Base-by-base conservation (phyloP, 2,888 invertebrate genomes). In the Dasysyrphus albostriatus region DNA sequence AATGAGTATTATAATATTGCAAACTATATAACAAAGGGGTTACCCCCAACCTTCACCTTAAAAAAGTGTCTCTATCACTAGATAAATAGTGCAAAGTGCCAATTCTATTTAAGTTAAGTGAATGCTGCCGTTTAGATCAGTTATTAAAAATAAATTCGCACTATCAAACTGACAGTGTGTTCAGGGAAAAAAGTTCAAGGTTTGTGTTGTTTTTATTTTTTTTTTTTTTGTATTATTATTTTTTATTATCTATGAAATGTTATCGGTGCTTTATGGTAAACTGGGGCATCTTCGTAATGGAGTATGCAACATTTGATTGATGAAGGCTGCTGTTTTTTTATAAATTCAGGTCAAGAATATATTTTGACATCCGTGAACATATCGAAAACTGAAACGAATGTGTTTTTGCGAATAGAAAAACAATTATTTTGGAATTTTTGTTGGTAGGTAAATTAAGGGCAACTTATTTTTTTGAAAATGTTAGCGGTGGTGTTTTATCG, bases 161-260 rank as follows among this genome's bases (percentile, higher is more conserved):
- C 34, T 54, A 69, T 69, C 54, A 12, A 39, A n/a, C 7, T 69
- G 12, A 29, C 37, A 37, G 34, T 51, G 67, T 67, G 67, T 69
- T 67, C 37, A 19, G 10, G 51, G 29, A 19, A 69, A 69, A 54
- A 69, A 69, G 54, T 69, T 69, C 69, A 69, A 69, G 69, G 69
- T 69, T 69, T 69, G 69, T 69, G 39, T 54, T 69, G 29, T 67
- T 19, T 49, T 34, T n/a, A 3, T 29, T 0, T n/a, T 63, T 5
- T 37, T 14, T 37, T 16, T 32, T 3, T 10, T 1, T 24, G 3
- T 24, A 9, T 67, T 29, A 24, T 51, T 49, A 16, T 49, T 67
- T 19, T 19, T 67, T 39, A 19, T 69, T 69, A 51, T 69, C 37
- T 37, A 3, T 10, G 12, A 39, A 54, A 12, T 29, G 54, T 69